Evolutionary conservation across 2,888 invertebrate genomes (phyloP).

Genomic region (Thysanoteuthis rhombus): DNA sequence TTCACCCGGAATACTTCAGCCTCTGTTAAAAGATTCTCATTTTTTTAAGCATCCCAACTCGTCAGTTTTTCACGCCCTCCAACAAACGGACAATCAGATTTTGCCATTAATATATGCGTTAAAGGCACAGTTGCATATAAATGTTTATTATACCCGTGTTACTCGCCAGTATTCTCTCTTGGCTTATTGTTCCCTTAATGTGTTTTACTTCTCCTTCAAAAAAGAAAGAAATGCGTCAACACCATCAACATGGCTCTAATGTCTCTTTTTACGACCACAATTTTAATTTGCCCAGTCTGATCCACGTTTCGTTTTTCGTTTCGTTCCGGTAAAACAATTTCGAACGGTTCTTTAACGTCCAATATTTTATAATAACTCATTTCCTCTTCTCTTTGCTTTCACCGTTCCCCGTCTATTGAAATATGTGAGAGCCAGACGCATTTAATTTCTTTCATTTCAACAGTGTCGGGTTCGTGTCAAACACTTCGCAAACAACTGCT

Average conservation of each 20-base stretch:
- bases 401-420: neutral
- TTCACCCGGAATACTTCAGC: neutral
- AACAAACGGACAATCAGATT: neutral
- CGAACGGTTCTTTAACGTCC: neutral
- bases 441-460: neutral
- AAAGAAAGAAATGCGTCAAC: neutral
- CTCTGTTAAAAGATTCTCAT: neutral
- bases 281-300: neutral
- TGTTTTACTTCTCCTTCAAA: neutral
- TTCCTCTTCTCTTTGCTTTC: neutral
- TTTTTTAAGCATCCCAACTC: neutral
- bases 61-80: neutral
- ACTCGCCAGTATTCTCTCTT: neutral
- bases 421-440: neutral
- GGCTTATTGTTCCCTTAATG: neutral
- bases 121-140: neutral
- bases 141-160: neutral
- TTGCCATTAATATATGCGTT: neutral
- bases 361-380: neutral
- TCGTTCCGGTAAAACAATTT: neutral
- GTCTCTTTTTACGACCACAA: neutral
- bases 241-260: neutral
- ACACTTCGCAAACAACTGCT: constrained; percentile 23
- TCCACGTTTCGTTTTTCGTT: neutral
- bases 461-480: constrained; percentile 12